phyloP scores from a whole-genome alignment of 23 tunicate species.

The Trididemnum clinides region DNA sequence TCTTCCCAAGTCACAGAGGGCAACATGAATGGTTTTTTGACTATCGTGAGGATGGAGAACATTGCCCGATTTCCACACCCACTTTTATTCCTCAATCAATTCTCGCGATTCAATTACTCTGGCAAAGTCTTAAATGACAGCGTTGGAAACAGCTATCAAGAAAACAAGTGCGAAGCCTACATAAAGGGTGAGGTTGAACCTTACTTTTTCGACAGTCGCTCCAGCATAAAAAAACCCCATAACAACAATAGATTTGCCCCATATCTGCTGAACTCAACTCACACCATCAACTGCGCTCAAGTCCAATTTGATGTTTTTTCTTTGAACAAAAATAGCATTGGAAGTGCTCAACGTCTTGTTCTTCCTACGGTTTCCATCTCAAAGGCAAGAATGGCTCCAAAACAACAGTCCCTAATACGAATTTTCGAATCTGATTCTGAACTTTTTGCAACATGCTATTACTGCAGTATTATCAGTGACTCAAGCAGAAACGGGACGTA shows the following conservation, averaged over 20 bases:
- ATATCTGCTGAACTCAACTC: not conserved
- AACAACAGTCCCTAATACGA: not conserved
- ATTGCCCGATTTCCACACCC: not conserved
- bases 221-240: not conserved
- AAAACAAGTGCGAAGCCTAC: not conserved
- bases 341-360: not conserved
- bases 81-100: not conserved
- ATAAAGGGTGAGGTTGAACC: not conserved
- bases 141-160: not conserved
- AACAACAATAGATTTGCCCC: not conserved
- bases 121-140: not conserved
- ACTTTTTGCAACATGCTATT: not conserved
- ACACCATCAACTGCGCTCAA: constrained; percentile 19
- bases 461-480: not conserved
- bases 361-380: constrained; percentile 3
- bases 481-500: not conserved
- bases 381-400: not conserved
- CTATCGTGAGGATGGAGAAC: not conserved
- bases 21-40: not conserved
- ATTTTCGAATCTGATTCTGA: not conserved
- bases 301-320: constrained; percentile 10
- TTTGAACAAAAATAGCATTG: not conserved
- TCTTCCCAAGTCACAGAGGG: not conserved
- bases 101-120: not conserved
- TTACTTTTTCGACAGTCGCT: not conserved